phyloP scores from a whole-genome alignment of 2,797 vertebrate genomes.

The Cynodonichthys magdalenae region DNA sequence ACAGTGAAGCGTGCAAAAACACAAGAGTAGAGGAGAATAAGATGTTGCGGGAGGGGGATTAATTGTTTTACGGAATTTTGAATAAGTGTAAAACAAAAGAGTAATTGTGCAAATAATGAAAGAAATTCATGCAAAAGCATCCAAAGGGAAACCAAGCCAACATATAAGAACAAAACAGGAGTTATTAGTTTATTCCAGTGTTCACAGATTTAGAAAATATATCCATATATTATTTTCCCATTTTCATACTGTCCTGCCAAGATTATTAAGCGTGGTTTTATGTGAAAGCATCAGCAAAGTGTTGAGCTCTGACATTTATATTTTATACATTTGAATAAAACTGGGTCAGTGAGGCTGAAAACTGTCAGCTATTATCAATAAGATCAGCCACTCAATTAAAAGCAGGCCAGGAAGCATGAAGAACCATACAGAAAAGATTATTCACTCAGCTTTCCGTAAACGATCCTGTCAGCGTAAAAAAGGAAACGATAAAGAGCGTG shows the following conservation, averaged over 20 bases:
- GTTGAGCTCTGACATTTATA: neutral
- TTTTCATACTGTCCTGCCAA: neutral
- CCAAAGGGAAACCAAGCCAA: conserved; percentile 1
- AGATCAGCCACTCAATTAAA: neutral
- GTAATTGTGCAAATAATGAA: conserved; percentile 4
- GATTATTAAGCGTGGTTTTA: neutral
- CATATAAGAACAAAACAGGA: neutral
- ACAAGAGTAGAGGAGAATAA: neutral
- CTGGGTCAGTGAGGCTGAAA: conserved; percentile 2
- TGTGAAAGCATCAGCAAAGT: neutral
- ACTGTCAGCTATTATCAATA: neutral
- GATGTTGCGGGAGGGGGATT: neutral
- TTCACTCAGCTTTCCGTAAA: neutral
- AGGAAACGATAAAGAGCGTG: neutral
- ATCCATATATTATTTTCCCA: neutral
- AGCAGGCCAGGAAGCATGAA: neutral
- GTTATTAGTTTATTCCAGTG: neutral
- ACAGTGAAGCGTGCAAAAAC: neutral
- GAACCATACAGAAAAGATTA: neutral
- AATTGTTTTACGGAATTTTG: conserved; percentile 11
- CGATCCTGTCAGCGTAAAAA: neutral
- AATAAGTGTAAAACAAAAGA: conserved; percentile 11
- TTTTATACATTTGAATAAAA: neutral
- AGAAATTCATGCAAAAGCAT: neutral
- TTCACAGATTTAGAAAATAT: neutral